A percentile compares a stretch with the other conserved stretches of the same genome.
Conservation (phyloP, 2,888 invertebrate genomes). For the Polylopha cassiicola region DNA sequence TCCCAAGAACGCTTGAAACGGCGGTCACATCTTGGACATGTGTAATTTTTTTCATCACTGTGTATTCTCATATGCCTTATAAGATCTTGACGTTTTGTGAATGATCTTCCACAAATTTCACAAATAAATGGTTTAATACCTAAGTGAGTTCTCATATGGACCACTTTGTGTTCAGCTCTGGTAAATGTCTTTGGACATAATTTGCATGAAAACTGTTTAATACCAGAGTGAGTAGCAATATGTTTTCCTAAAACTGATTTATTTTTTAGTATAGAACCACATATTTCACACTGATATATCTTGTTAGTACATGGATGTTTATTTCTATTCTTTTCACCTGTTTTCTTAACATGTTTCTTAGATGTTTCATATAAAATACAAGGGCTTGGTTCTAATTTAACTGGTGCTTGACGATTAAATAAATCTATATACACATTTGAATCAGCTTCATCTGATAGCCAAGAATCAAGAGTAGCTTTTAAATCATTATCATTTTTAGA, state of each 20-base stretch:
- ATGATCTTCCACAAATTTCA: constrained; percentile 56
- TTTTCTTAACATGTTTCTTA: no score
- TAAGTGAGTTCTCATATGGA: constrained; percentile 70
- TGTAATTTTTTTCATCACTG: constrained; percentile 36
- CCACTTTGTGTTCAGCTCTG: constrained; percentile 55
- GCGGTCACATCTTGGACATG: constrained; percentile 35
- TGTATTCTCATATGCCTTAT: constrained; percentile 38
- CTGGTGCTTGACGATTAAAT: constrained; percentile 4
- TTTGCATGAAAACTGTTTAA: constrained; percentile 48
- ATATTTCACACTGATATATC: constrained; percentile 33
- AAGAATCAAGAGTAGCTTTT: constrained; percentile 17
- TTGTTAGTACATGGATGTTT: constrained; percentile 5
- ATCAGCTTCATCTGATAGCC: constrained; percentile 16
- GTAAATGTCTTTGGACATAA: constrained; percentile 52
- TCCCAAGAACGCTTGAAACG: constrained; percentile 39
- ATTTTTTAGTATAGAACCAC: constrained; percentile 33
- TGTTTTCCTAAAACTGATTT: constrained; percentile 39
- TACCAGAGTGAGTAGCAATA: constrained; percentile 46
- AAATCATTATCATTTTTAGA: constrained; percentile 13
- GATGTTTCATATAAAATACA: no score
- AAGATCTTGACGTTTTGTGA: constrained; percentile 38
- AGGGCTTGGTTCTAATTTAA: constrained; percentile 2
- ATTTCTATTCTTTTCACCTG: neutral
- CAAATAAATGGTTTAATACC: constrained; percentile 71
- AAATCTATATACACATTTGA: constrained; percentile 11